Conservation (phyloP, 2,797 vertebrate species). For the Liasis olivaceus region DNA sequence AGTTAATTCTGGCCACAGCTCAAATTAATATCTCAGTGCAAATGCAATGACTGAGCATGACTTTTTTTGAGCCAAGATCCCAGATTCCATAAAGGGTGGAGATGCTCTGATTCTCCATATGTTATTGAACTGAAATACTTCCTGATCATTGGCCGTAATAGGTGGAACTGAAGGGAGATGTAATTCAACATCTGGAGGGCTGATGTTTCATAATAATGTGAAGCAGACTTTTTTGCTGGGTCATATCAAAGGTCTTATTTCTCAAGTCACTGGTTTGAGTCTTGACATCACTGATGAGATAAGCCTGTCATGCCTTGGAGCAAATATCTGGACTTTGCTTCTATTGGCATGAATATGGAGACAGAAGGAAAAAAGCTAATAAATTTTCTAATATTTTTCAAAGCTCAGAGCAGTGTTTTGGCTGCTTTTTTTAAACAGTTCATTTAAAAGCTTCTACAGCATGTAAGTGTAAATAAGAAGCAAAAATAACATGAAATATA, state of each 20-base stretch:
- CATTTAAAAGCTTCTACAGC: conserved; percentile 63
- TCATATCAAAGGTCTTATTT: conserved; percentile 35
- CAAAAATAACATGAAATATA: conserved; percentile 47
- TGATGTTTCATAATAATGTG: conserved; percentile 14
- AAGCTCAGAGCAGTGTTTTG: conserved; percentile 60
- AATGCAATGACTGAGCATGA: conserved; percentile 13
- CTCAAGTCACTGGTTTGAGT: conserved; percentile 44
- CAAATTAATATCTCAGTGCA: neutral
- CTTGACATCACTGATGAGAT: conserved; percentile 61
- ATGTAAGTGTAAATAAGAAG: conserved; percentile 53
- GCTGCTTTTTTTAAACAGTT: conserved; percentile 53
- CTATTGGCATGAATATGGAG: conserved; percentile 53
- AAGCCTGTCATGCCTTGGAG: conserved; percentile 55
- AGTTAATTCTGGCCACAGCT: neutral
- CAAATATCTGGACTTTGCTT: conserved; percentile 66
- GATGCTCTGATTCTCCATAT: neutral
- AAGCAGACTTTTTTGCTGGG: conserved; percentile 42
- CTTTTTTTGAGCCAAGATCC: conserved; percentile 24
- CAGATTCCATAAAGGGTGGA: neutral
- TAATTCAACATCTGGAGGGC: neutral
- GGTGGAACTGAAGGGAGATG: neutral
- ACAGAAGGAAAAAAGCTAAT: conserved; percentile 67
- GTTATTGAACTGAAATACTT: neutral
- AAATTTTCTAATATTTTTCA: conserved; percentile 67
- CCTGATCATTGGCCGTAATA: neutral